Percentiles rank a stretch among this genome's conserved stretches.
phyloP scores from a whole-genome alignment of 1,140 invertebrate species.

The Pollicipes pollicipes region DNA sequence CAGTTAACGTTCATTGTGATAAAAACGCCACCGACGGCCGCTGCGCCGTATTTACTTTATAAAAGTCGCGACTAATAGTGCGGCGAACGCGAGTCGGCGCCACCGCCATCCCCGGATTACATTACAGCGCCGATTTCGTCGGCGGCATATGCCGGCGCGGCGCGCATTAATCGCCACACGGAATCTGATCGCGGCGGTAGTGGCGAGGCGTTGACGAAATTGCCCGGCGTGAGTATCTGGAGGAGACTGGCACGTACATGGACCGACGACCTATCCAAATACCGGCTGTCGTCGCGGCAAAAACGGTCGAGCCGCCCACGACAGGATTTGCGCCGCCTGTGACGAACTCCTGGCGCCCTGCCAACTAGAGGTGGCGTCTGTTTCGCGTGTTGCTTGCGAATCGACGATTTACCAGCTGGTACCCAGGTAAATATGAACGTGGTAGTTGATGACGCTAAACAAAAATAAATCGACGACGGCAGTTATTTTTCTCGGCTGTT shows the following conservation, averaged over 20 bases:
- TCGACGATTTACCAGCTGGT: background rate
- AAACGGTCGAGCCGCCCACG: background rate
- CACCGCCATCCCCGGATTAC: background rate
- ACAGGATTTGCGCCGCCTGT: background rate
- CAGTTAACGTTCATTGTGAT: constrained; percentile 2
- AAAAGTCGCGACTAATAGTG: background rate
- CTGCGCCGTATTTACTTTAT: background rate
- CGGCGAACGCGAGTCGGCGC: background rate
- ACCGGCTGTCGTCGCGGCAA: background rate
- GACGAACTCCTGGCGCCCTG: background rate
- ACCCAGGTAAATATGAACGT: too few species aligned
- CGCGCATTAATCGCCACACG: background rate
- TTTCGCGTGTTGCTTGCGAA: too few species aligned
- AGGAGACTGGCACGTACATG: background rate
- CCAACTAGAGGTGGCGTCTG: background rate
- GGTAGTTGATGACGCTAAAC: too few species aligned
- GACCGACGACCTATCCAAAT: background rate
- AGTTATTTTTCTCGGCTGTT: too few species aligned
- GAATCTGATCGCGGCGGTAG: background rate
- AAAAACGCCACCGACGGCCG: background rate
- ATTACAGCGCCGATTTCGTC: background rate
- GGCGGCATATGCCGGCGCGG: too few species aligned
- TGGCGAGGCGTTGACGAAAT: background rate
- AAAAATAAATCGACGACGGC: too few species aligned
- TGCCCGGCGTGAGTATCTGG: background rate